A percentile compares a stretch with the other conserved stretches of the same genome.
Conservation (phyloP, 30 jellyfish, hydroid and myxozoan genomes). For the Cassiopea xamachana region DNA sequence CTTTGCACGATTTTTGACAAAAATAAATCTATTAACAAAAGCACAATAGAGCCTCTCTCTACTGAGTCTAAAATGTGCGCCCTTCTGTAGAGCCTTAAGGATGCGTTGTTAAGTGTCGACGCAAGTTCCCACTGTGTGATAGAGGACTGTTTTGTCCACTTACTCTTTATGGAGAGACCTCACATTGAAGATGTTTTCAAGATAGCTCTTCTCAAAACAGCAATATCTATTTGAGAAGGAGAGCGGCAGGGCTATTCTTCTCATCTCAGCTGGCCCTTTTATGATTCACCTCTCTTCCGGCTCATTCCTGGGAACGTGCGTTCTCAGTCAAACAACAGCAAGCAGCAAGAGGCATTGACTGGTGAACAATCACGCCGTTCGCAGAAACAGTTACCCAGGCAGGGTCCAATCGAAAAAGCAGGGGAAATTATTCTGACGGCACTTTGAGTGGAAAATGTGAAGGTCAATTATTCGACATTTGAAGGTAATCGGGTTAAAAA, state of each 20-base stretch:
- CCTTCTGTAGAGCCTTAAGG: background rate
- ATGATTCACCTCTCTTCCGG: background rate
- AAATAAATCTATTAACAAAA: background rate
- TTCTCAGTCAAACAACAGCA: conserved; percentile 28
- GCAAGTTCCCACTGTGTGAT: conserved; percentile 15
- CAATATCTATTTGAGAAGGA: conserved; percentile 16
- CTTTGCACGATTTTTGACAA: background rate
- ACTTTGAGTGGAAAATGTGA: background rate
- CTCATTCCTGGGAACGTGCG: conserved; percentile 52
- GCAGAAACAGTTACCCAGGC: conserved; percentile 11
- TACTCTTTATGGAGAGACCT: background rate
- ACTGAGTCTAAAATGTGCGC: background rate
- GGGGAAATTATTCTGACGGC: background rate
- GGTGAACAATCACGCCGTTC: conserved; percentile 1
- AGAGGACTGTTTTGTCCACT: background rate
- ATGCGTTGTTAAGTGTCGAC: background rate
- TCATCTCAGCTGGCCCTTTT: conserved; percentile 63
- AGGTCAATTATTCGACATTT: background rate
- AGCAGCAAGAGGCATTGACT: conserved; percentile 29
- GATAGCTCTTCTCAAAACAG: conserved; percentile 22
- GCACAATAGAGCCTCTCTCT: background rate
- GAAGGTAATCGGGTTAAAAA: background rate
- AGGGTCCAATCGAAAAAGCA: background rate
- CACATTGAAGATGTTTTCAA: conserved; percentile 1
- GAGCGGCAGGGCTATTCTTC: background rate